Evolutionary conservation across 2,797 vertebrate genomes (phyloP).

Genomic region (Lacerta viridis): DNA sequence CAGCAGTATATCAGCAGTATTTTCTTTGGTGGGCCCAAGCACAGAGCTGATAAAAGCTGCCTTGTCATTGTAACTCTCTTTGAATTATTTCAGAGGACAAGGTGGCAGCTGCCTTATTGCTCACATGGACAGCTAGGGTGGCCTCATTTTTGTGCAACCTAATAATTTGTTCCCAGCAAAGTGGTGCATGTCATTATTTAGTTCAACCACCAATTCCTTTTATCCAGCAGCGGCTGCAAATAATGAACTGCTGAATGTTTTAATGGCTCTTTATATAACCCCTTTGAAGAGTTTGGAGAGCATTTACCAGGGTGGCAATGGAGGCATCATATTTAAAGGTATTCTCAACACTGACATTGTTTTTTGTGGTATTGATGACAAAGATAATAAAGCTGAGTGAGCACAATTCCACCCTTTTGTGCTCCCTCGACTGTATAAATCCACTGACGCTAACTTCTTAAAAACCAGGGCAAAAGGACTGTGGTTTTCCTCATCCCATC

Average conservation of each 20-base stretch:
- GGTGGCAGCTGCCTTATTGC: conserved; percentile 76
- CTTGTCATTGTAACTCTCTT: conserved; percentile 68
- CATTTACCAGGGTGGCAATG: not conserved
- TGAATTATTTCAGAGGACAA: conserved; percentile 79
- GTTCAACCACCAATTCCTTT: rapidly evolving
- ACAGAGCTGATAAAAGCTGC: conserved; percentile 78
- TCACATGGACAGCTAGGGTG: conserved; percentile 66
- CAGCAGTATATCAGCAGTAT: conserved; percentile 16
- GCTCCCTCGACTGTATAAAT: not conserved
- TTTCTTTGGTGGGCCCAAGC: conserved; percentile 56
- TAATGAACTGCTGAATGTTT: conserved; percentile 17
- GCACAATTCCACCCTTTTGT: not conserved
- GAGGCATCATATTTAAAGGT: not conserved
- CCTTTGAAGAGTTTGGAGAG: conserved; percentile 8
- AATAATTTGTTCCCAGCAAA: conserved; percentile 27
- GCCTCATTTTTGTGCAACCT: conserved; percentile 65
- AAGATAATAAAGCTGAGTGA: not conserved
- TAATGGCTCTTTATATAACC: conserved; percentile 27
- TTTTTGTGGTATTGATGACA: not conserved
- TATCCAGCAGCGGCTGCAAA: conserved; percentile 2
- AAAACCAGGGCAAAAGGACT: not conserved
- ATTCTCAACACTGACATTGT: conserved; percentile 10
- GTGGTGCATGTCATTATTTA: rapidly evolving
- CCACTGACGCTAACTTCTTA: conserved; percentile 2
- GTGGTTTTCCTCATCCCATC: not conserved